Percentiles rank a stretch among this genome's conserved stretches.
Evolutionary conservation across 2,113 vertebrate species (phyloP).

Genomic region (Accipiter cooperii): DNA sequence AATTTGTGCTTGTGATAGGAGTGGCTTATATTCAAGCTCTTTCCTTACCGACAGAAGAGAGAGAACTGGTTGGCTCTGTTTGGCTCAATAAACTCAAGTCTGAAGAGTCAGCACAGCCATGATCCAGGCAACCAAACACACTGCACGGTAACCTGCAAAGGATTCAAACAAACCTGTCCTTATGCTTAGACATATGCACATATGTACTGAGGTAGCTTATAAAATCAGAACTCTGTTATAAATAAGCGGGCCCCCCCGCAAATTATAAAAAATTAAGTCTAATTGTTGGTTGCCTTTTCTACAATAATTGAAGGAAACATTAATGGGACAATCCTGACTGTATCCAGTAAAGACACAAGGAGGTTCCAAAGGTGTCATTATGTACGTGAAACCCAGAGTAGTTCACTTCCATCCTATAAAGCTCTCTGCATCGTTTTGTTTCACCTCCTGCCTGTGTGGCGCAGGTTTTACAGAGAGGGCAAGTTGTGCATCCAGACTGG

Average conservation of each 20-base stretch:
- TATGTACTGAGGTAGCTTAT: not conserved
- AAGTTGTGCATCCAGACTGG: not conserved
- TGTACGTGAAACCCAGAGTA: not conserved
- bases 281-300: not conserved
- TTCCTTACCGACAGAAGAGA: not conserved
- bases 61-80: not conserved
- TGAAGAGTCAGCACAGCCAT: not conserved
- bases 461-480: not conserved
- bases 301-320: not conserved
- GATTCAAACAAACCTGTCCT: not conserved
- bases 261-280: not conserved
- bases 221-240: not conserved
- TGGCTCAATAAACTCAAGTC: not conserved
- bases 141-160: not conserved
- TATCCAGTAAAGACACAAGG: not conserved
- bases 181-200: not conserved
- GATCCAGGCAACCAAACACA: not conserved
- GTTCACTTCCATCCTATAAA: not conserved
- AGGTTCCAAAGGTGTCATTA: not conserved
- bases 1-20: not conserved
- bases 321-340: not conserved
- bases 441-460: not conserved
- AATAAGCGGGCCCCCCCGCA: not conserved
- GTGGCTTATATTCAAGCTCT: not conserved
- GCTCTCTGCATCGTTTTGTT: not conserved